Conservation (phyloP, 1,140 invertebrate species). For the Bombus ignitus region DNA sequence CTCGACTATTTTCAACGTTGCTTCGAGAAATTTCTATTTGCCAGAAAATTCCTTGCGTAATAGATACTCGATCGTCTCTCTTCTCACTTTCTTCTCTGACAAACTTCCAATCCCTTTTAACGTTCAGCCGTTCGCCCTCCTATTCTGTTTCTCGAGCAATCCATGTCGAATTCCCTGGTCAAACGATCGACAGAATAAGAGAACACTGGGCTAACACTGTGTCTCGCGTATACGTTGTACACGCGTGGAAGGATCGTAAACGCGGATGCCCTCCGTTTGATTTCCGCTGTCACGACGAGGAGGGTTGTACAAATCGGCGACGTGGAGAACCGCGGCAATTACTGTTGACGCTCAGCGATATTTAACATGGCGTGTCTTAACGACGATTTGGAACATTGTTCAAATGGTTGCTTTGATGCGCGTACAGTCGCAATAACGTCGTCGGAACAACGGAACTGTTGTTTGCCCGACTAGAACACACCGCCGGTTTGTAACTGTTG, state of each 20-base stretch:
- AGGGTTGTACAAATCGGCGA: not conserved
- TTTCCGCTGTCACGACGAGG: not conserved
- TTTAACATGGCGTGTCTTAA: constrained; percentile 37
- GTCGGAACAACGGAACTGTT: constrained; percentile 22
- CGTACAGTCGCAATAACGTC: constrained; percentile 27
- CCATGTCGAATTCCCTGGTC: too few species aligned
- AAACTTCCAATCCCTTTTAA: too few species aligned
- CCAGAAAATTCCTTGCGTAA: too few species aligned
- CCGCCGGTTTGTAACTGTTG: not conserved
- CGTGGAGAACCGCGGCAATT: constrained; percentile 9
- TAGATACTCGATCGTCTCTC: too few species aligned
- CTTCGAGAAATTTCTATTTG: not conserved
- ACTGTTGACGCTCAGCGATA: constrained; percentile 4
- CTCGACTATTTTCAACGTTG: not conserved
- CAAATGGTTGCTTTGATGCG: constrained; percentile 39
- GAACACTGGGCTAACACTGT: not conserved
- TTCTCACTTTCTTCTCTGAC: too few species aligned
- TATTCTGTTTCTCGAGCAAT: not conserved
- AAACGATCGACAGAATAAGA: not conserved
- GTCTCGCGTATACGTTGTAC: not conserved
- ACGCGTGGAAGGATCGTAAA: not conserved
- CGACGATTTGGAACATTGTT: constrained; percentile 28
- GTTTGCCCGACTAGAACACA: constrained; percentile 23
- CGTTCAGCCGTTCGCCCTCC: too few species aligned
- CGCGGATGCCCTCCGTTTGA: not conserved